These are phyloP conservation scores for Eolophus roseicapilla DNA, from an alignment of 2,113 vertebrate species.

Conservation along the genomic window DNA sequence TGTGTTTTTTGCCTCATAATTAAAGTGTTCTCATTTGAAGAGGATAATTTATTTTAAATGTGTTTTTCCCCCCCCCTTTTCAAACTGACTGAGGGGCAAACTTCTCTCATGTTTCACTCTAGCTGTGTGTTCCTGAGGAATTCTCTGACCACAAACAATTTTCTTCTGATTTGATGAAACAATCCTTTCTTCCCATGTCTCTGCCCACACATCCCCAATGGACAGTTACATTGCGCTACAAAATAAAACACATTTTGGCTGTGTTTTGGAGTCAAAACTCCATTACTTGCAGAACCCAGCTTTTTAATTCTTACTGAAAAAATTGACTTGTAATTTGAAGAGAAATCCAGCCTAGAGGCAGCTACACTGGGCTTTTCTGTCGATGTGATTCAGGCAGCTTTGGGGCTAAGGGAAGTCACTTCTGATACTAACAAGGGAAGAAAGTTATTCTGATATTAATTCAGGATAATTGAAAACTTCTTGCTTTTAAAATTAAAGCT, in stretches of 20 bases:
- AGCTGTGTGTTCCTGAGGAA: not conserved
- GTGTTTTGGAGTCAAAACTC: not conserved
- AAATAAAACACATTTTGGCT: not conserved
- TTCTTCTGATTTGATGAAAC: not conserved
- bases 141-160: not conserved
- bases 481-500: not conserved
- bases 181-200: rapidly evolving
- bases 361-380: not conserved
- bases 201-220: not conserved
- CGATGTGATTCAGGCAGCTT: not conserved
- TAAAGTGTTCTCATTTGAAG: not conserved
- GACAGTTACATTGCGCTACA: rapidly evolving
- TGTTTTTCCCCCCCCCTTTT: not conserved
- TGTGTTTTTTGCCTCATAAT: not conserved
- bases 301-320: not conserved
- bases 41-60: not conserved
- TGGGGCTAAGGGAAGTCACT: not conserved
- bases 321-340: not conserved
- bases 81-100: not conserved
- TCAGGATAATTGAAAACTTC: not conserved
- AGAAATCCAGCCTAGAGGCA: not conserved
- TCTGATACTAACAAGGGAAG: not conserved
- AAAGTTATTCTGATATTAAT: not conserved
- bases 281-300: not conserved
- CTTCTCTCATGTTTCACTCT: not conserved